Evolutionary conservation across 2,888 invertebrate species (phyloP), one percentile per base, ranked within the genome.

Genomic region (Drosophila gaucha): DNA sequence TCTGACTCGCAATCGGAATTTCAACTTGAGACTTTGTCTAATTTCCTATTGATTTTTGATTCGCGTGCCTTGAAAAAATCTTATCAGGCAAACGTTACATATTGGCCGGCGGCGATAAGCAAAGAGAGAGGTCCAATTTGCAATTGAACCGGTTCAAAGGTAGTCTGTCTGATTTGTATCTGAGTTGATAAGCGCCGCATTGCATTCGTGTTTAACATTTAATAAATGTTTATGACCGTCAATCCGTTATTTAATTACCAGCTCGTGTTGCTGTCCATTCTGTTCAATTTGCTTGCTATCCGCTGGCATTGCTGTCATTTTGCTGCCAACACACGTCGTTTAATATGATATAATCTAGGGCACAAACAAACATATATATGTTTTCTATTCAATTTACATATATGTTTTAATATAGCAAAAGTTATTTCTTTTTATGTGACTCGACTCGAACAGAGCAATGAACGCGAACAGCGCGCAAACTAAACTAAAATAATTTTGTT

Each of bases 221-320:
- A 57, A 65, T 67, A 46, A 63, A 44, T 59, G 33, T 69, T 74
- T 60, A 69, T 54, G 55, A 6, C 9, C 26, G n/a, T 9, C 51
- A 46, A 22, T 30, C 35, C 31, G 16, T 24, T 51, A 39, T 26
- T 64, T 67, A 80, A 68, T 87, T 85, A 80, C 80, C 88, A 70
- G 62, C 22, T 70, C 68, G 63, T 69, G 20, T 20, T 26, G 28
- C 3, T 50, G 46, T 12, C 54, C 62, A 38, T 9, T 55, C 39
- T 46, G 54, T 24, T 36, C 70, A 18, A 14, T 50, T 46, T 55
- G 41, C 18, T 49, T 49, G 33, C 20, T 38, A 16, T 63, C 57
- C 38, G 60, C 26, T 31, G 41, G 20, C 20, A 30, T 50, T 30
- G 56, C 51, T 54, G 79, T 78, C 79, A 68, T 82, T 62, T 46